Base-by-base conservation (phyloP, 35 echinoderm and acorn worm genomes). In the Amphiura filiformis region DNA sequence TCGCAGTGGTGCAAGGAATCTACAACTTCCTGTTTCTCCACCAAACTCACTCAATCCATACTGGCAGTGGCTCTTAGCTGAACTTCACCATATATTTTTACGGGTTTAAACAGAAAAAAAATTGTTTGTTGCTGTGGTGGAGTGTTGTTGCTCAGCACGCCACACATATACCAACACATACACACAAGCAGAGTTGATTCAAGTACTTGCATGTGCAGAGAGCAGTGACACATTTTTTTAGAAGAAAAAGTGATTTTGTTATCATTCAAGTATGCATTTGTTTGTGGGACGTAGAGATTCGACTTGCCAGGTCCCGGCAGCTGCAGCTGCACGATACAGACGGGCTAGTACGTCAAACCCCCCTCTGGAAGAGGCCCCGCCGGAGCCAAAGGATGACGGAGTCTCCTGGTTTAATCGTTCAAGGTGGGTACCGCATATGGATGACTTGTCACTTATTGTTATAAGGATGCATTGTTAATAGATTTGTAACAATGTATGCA, bases 271-370 rank as follows among this genome's bases (percentile, higher is more conserved):
- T n/a, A 70, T 70, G 61, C 61, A 70, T 70, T 70, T 70, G 61
- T 70, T 70, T 70, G 61, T 70, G 28, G 61, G 61, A 70, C 61
- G 61, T 11, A 70, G 61, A 30, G 61, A 70, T 70, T 70, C 61
- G 4, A 30, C 61, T 1, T 70, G 61, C 26, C 61, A 70, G 26
- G 61, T 70, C 26, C 61, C 61, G 61, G 61, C 61, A 70, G 61
- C 61, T n/a, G 61, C 61, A 70, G 61, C 61, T 13, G 61, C 61
- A 3, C 15, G 61, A 30, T 70, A 70, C 28, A 70, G 61, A 70
- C 61, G 61, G 26, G 17, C 61, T 70, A 11, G 11, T 30, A n/a
- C 26, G 28, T 26, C 61, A 1, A 26, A 18, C 4, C 15, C 28
- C 28, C 61, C 61, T 70, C 28, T 23, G 1, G 61, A 13, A n/a